phyloP scores from a whole-genome alignment of 2,797 vertebrate species.

The Mastacembelus armatus region DNA sequence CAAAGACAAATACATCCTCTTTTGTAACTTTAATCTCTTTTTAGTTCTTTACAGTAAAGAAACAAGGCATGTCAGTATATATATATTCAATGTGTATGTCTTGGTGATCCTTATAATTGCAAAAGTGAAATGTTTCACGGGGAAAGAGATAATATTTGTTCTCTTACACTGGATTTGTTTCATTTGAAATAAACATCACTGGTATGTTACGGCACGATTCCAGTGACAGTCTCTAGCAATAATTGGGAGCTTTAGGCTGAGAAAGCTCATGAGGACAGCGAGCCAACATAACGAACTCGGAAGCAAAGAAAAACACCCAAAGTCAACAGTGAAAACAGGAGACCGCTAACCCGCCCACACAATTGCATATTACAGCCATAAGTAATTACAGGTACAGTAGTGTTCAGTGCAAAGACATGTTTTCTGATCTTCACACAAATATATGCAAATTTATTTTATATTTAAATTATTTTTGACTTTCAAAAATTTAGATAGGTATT shows the following conservation, averaged over 20 bases:
- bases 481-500: background rate
- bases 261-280: slow-evolving; percentile 41
- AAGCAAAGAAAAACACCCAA: slow-evolving; percentile 9
- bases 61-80: slow-evolving; percentile 9
- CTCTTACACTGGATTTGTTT: slow-evolving; percentile 34
- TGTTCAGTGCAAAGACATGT: background rate
- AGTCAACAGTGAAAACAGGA: slow-evolving; percentile 19
- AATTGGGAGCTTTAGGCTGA: slow-evolving; percentile 54
- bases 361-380: slow-evolving; percentile 30
- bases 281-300: slow-evolving; percentile 25
- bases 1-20: slow-evolving; percentile 48
- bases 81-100: slow-evolving; percentile 12
- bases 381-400: slow-evolving; percentile 24
- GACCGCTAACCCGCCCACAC: slow-evolving; percentile 6
- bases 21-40: slow-evolving; percentile 44
- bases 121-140: slow-evolving; percentile 39
- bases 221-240: slow-evolving; percentile 44
- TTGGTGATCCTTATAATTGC: slow-evolving; percentile 48
- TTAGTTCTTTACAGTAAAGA: slow-evolving; percentile 25
- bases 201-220: slow-evolving; percentile 4
- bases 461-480: background rate
- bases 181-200: slow-evolving; percentile 39
- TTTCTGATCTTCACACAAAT: slow-evolving; percentile 6
- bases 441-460: slow-evolving; percentile 4
- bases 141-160: slow-evolving; percentile 43